A percentile compares a stretch with the other conserved stretches of the same genome.
These are phyloP conservation scores for Xiphias gladius DNA, from an alignment of 2,113 vertebrate genomes.

Conservation along the genomic window DNA sequence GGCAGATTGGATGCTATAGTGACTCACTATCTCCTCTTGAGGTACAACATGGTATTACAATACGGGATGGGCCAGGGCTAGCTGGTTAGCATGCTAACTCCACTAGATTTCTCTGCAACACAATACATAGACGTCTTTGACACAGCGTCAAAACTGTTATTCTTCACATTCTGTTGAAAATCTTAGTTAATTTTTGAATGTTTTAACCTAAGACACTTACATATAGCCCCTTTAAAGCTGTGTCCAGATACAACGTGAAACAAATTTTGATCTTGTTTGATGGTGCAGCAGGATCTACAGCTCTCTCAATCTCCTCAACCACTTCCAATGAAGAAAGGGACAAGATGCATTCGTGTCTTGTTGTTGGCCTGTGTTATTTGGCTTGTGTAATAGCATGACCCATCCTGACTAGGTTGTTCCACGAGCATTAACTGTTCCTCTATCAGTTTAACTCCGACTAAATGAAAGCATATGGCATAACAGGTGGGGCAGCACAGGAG, in stretches of 20 bases:
- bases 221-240: conserved; percentile 10
- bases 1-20: no score
- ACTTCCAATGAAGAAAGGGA: not conserved
- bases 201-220: no score
- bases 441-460: not conserved
- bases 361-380: not conserved
- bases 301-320: not conserved
- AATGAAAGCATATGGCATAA: not conserved
- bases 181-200: no score
- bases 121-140: no score
- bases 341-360: not conserved
- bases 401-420: not conserved
- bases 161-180: no score
- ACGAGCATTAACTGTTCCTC: not conserved
- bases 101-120: no score
- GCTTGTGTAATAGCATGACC: not conserved
- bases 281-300: not conserved
- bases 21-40: no score
- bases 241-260: not conserved
- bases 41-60: no score
- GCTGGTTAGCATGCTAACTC: no score
- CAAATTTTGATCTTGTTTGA: not conserved
- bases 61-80: no score
- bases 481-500: not conserved
- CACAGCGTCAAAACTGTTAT: no score